A percentile compares a stretch with the other conserved stretches of the same genome.
phyloP scores from a whole-genome alignment of 2,113 vertebrate species.

The Chlamydotis undulata region DNA sequence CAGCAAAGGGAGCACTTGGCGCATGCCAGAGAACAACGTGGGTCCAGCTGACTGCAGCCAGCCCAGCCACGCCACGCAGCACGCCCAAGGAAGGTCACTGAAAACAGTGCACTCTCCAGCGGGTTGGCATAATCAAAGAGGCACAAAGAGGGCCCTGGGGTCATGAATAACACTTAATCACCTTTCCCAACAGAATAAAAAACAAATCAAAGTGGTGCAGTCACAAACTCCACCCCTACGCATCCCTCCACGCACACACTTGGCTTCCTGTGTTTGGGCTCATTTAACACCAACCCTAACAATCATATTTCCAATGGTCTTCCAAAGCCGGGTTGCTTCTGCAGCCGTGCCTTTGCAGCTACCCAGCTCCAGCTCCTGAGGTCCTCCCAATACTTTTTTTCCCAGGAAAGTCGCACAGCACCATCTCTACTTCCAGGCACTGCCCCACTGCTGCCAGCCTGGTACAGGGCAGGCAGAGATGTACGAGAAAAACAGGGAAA shows the following conservation, averaged over 20 bases:
- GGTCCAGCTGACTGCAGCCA: background rate
- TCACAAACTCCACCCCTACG: background rate
- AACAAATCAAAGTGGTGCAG: background rate
- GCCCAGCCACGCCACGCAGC: accelerated
- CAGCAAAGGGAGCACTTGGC: accelerated
- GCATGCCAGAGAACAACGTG: accelerated
- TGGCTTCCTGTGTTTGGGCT: background rate
- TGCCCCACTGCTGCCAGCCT: background rate
- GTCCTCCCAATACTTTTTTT: background rate
- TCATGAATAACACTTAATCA: background rate
- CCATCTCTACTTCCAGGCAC: background rate
- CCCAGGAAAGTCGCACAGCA: background rate
- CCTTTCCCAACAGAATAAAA: background rate
- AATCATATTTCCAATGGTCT: background rate
- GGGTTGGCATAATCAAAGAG: background rate
- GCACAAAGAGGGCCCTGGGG: background rate
- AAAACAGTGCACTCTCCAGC: background rate
- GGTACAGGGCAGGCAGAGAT: background rate
- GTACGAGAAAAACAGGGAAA: background rate
- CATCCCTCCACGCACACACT: background rate
- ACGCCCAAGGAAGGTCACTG: background rate
- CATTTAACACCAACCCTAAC: background rate
- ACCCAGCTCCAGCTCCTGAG: background rate
- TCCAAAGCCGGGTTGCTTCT: background rate
- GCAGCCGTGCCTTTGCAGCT: background rate